A percentile compares a stretch with the other conserved stretches of the same genome.
Evolutionary conservation across 2,797 vertebrate genomes (phyloP).

Genomic region (Muraenolepis orangiensis): DNA sequence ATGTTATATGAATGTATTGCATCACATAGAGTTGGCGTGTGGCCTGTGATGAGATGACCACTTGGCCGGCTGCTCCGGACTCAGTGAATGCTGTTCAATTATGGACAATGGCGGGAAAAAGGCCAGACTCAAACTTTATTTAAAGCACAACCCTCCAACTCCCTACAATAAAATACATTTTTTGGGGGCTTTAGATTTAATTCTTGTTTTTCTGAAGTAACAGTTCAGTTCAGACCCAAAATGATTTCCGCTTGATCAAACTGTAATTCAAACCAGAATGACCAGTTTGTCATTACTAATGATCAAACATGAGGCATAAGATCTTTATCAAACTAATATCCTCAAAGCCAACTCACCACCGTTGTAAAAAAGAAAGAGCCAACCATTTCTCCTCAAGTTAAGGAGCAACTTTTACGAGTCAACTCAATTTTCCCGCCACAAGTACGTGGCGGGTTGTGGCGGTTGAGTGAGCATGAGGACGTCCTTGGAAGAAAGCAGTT

Average conservation of each 20-base stretch:
- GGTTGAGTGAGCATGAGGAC: not conserved
- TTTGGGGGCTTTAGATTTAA: not conserved
- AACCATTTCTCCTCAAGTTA: not conserved
- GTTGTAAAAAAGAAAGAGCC: not conserved
- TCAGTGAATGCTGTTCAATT: slow-evolving; percentile 20
- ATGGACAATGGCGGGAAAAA: slow-evolving; percentile 39
- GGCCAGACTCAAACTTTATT: slow-evolving; percentile 23
- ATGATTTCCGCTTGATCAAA: not conserved
- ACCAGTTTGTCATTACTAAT: not conserved
- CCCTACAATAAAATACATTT: not conserved
- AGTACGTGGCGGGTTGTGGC: not conserved
- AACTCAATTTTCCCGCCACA: not conserved
- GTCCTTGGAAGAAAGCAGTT: not conserved
- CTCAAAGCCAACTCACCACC: not conserved
- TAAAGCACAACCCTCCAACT: slow-evolving; percentile 31
- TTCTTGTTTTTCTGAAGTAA: not conserved
- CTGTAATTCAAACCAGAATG: not conserved
- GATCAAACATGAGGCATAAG: too few species aligned
- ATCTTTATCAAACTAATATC: not conserved
- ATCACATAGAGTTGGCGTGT: slow-evolving; percentile 52
- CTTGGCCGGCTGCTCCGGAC: too few species aligned
- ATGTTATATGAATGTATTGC: slow-evolving; percentile 65
- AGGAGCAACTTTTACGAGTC: not conserved
- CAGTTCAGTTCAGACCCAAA: not conserved
- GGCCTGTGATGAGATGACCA: too few species aligned